Conservation (phyloP, 2,797 vertebrate genomes). For the Pangasius macronema region DNA sequence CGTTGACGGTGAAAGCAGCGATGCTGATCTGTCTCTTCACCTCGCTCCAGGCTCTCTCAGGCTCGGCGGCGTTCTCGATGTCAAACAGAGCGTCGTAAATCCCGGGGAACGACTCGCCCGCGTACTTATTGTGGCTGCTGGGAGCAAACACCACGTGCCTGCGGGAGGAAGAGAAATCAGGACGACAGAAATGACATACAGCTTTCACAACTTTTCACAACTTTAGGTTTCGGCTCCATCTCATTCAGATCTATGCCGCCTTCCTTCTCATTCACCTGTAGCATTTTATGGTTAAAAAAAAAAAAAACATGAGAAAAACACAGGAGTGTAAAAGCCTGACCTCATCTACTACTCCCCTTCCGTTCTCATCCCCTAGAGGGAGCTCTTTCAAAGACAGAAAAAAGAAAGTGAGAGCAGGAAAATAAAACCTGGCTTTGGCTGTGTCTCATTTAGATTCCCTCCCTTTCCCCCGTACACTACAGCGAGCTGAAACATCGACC, state of each 20-base stretch:
- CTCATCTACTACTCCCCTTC: not conserved
- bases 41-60: slow-evolving; percentile 79
- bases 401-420: not conserved
- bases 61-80: slow-evolving; percentile 78
- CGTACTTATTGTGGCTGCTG: slow-evolving; percentile 92
- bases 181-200: slow-evolving; percentile 25
- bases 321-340: not conserved
- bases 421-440: not conserved
- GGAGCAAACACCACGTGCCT: slow-evolving; percentile 93
- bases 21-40: slow-evolving; percentile 91
- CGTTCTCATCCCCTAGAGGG: not conserved
- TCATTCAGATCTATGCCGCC: not conserved
- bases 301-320: not conserved
- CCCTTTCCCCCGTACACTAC: not conserved
- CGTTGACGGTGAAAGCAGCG: slow-evolving; percentile 86
- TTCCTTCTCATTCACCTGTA: not conserved
- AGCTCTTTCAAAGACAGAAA: not conserved
- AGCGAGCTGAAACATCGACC: not conserved
- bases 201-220: not conserved
- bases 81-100: slow-evolving; percentile 93
- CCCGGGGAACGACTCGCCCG: slow-evolving; percentile 90
- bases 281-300: not conserved
- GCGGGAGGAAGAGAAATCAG: slow-evolving; percentile 27
- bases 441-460: not conserved
- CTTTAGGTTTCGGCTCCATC: not conserved